Conservation (phyloP, 2,797 vertebrate species). For the Harpagifer antarcticus region DNA sequence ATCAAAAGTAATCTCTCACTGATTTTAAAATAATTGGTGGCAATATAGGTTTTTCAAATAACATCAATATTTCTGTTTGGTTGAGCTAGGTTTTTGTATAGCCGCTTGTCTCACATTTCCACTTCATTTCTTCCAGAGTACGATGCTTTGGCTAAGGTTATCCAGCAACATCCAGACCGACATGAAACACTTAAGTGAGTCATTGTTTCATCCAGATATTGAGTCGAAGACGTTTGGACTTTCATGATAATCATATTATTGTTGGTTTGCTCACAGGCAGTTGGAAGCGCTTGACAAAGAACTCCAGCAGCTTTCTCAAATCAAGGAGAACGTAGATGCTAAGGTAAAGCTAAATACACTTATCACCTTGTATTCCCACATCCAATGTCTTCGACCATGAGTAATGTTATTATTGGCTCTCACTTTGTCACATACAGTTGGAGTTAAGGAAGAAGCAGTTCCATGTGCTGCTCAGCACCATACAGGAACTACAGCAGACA, state of each 20-base stretch:
- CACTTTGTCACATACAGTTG: constrained; percentile 80
- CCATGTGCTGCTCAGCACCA: constrained; percentile 97
- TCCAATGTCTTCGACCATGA: not conserved
- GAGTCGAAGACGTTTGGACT: not conserved
- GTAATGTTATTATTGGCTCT: not conserved
- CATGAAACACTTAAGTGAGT: constrained; percentile 97
- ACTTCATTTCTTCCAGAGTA: constrained; percentile 86
- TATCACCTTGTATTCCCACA: not conserved
- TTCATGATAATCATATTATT: not conserved
- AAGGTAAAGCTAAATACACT: constrained; percentile 85
- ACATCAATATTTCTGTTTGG: not conserved
- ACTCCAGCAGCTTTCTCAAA: constrained; percentile 94
- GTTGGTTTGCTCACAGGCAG: constrained; percentile 83
- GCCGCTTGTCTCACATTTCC: not conserved
- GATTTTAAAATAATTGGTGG: not conserved
- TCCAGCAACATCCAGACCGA: constrained; percentile 96
- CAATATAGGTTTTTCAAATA: not conserved
- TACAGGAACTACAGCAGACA: constrained; percentile 98
- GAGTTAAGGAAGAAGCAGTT: constrained; percentile 98
- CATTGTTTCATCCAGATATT: not conserved
- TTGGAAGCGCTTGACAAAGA: constrained; percentile 97
- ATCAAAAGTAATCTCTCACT: too few species aligned
- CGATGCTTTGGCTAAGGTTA: constrained; percentile 97
- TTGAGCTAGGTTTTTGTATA: not conserved
- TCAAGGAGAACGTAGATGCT: constrained; percentile 97